Percentiles rank a stretch among this genome's conserved stretches.
phyloP scores from a whole-genome alignment of 1,140 invertebrate species.

The Gonioctena quinquepunctata region DNA sequence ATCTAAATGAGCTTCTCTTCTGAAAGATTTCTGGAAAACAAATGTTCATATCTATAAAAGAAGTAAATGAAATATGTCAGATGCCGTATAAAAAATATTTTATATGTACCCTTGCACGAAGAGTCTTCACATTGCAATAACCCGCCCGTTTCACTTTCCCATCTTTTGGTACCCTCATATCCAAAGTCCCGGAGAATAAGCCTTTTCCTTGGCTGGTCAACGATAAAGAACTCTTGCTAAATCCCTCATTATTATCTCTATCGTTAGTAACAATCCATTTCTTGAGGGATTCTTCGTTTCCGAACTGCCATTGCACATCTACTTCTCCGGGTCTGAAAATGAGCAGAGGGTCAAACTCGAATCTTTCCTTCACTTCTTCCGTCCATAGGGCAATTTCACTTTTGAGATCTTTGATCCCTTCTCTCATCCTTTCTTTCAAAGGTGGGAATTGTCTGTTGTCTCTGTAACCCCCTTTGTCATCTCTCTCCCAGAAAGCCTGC shows the following conservation, averaged over 20 bases:
- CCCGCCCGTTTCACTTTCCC: slow-evolving; percentile 74
- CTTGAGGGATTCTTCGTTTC: slow-evolving; percentile 64
- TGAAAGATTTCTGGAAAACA: slow-evolving; percentile 85
- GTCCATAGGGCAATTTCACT: slow-evolving; percentile 68
- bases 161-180: slow-evolving; percentile 74
- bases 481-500: slow-evolving; percentile 44
- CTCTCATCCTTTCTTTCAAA: slow-evolving; percentile 59
- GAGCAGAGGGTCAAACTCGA: slow-evolving; percentile 47
- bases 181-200: slow-evolving; percentile 71
- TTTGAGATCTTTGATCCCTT: slow-evolving; percentile 68
- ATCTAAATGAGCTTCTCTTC: slow-evolving; percentile 67
- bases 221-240: slow-evolving; percentile 69
- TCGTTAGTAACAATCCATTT: slow-evolving; percentile 78
- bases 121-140: slow-evolving; percentile 76
- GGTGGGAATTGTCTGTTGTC: slow-evolving; percentile 56
- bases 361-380: slow-evolving; percentile 70
- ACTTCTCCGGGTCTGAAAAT: slow-evolving; percentile 58
- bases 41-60: too few species aligned
- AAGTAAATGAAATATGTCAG: too few species aligned
- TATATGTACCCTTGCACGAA: slow-evolving; percentile 62
- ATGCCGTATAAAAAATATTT: too few species aligned
- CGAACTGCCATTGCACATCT: slow-evolving; percentile 73
- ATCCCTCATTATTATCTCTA: slow-evolving; percentile 79
- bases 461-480: slow-evolving; percentile 68
- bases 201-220: slow-evolving; percentile 71